Evolutionary conservation across 2,113 vertebrate genomes (phyloP).

Genomic region (Syrmaticus mikado): DNA sequence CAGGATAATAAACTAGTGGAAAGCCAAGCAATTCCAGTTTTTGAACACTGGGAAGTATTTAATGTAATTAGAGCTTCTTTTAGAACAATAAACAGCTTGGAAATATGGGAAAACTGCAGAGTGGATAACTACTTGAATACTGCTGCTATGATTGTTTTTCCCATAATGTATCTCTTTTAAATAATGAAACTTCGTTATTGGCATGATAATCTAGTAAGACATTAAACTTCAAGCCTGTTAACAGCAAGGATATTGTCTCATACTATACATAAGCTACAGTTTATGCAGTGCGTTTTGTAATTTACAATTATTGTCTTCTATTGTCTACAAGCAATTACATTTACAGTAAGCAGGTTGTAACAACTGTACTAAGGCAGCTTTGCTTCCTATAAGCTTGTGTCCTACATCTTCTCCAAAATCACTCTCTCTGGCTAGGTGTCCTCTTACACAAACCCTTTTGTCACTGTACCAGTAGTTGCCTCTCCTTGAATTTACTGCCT

Average conservation of each 20-base stretch:
- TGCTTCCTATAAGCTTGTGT: neutral
- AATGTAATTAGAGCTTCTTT: conserved; percentile 53
- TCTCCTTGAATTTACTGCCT: neutral
- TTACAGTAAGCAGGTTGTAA: conserved; percentile 46
- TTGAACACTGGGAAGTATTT: conserved; percentile 37
- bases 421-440: neutral
- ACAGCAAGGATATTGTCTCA: conserved; percentile 20
- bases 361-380: neutral
- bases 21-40: conserved; percentile 31
- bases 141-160: conserved; percentile 32
- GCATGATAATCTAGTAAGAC: conserved; percentile 48
- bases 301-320: conserved; percentile 54
- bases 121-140: conserved; percentile 25
- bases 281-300: conserved; percentile 2
- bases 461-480: neutral
- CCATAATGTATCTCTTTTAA: conserved; percentile 52
- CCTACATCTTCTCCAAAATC: conserved; percentile 22
- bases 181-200: conserved; percentile 32
- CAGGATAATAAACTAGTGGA: conserved; percentile 10
- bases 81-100: conserved; percentile 40
- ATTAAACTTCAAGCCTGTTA: conserved; percentile 60
- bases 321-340: conserved; percentile 56
- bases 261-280: conserved; percentile 16
- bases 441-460: neutral
- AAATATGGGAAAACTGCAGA: conserved; percentile 40